Conservation (phyloP, 2,113 vertebrate genomes). For the Felis chaus region DNA sequence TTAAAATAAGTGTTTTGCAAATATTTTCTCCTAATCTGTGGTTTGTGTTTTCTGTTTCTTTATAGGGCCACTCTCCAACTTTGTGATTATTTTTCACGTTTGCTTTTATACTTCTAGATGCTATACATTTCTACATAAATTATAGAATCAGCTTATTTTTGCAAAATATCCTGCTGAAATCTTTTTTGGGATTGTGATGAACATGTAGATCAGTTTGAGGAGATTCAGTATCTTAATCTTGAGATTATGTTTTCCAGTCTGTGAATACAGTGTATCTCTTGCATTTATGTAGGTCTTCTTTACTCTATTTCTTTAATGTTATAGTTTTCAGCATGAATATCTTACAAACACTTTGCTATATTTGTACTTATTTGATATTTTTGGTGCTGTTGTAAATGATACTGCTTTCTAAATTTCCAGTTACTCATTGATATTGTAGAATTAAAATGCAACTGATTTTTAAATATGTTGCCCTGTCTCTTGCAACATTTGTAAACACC, state of each 20-base stretch:
- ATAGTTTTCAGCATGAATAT: neutral
- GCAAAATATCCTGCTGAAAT: neutral
- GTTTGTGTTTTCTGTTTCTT: neutral
- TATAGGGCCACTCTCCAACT: neutral
- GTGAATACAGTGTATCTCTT: neutral
- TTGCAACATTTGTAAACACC: neutral
- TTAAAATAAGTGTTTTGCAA: neutral
- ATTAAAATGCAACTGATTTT: neutral
- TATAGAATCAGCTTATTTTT: neutral
- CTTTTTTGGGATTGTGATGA: neutral
- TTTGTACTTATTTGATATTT: neutral
- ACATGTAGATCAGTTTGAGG: neutral
- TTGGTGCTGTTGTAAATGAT: conserved; percentile 7
- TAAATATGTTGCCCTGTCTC: neutral
- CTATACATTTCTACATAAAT: neutral
- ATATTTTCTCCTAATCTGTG: neutral
- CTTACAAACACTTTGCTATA: neutral
- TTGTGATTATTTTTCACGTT: neutral
- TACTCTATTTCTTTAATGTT: neutral
- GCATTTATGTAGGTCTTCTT: neutral
- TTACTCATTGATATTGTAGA: neutral
- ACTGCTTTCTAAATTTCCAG: neutral
- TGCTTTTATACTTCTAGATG: neutral
- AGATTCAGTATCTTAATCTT: neutral
- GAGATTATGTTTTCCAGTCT: neutral